Evolutionary conservation across 2,113 vertebrate species (phyloP), one percentile per base, ranked within the genome.

Genomic region (Pipa parva): DNA sequence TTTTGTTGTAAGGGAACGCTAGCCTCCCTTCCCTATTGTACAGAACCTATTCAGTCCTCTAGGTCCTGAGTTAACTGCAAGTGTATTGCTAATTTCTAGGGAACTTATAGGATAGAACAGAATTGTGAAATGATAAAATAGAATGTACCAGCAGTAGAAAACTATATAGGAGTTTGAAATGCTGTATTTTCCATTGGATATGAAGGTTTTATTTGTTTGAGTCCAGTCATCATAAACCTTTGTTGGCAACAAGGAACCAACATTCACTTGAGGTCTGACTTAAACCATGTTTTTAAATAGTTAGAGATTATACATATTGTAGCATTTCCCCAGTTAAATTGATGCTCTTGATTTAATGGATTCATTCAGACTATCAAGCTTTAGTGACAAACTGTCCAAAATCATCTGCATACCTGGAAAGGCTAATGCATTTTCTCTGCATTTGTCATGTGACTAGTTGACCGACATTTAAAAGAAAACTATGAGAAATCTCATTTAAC

Each of bases 51-150:
- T 42, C n/a, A 15, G n/a, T 17, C 39, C 17, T 15, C n/a, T 42
- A 3, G n/a, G 5, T 15, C 15, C 39, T 42, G 11, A 4, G 6
- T 2, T 13, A 3, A 15, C 6, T 1, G 37, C 37, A 42, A 2
- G n/a, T 13, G 37, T 2, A n/a, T 15, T 42, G 39, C 6, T 42
- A n/a, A n/a, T 17, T 42, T 17, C 39, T n/a, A 3, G 12, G 66
- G 75, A 73, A 75, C 69, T 48, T 73, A 48, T 71, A 72, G 29
- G 59, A 63, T 63, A 63, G 68, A 78, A 60, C n/a, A 58, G 71
- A 78, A 78, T 70, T 58, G 36, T 58, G 72, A 68, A 68, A 55
- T 36, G 55, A 28, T 58, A 48, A 24, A 28, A 13, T 29, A 10
- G 37, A 49, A 67, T 50, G 45, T 50, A 59, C 17, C 15, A 42